Evolutionary conservation across 2,888 invertebrate genomes (phyloP).

Genomic region (Parelbella ahira): DNA sequence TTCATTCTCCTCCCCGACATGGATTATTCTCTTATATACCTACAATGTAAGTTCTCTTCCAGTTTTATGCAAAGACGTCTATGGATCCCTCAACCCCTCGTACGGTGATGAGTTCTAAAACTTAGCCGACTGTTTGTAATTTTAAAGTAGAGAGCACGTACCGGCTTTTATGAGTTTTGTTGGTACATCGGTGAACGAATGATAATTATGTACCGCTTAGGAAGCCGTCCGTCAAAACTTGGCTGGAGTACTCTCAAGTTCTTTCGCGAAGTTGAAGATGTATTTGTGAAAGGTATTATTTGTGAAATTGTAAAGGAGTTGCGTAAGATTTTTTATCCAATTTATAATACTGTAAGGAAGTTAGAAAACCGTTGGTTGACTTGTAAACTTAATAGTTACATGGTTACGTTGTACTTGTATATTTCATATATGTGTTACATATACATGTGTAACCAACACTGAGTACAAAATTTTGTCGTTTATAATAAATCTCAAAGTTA

Average conservation of each 20-base stretch:
- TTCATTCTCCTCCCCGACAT: too few species aligned
- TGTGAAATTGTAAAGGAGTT: too few species aligned
- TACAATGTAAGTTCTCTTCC: background rate
- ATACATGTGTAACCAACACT: too few species aligned
- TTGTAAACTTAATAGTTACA: too few species aligned
- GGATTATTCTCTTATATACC: too few species aligned
- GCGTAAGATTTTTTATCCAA: too few species aligned
- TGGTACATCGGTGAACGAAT: slow-evolving; percentile 41
- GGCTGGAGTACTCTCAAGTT: slow-evolving; percentile 4
- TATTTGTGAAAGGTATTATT: background rate
- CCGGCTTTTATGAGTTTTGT: slow-evolving; percentile 69
- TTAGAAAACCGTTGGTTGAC: too few species aligned
- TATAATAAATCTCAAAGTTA: too few species aligned
- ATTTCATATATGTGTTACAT: too few species aligned
- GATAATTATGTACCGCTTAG: slow-evolving; percentile 39
- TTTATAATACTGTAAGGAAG: too few species aligned
- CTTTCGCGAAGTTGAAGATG: background rate
- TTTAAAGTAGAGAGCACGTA: slow-evolving; percentile 70
- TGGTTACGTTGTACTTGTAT: too few species aligned
- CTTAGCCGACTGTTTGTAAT: slow-evolving; percentile 75
- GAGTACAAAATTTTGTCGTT: too few species aligned
- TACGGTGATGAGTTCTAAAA: slow-evolving; percentile 65
- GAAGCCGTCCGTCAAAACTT: slow-evolving; percentile 26
- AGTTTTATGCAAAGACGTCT: background rate
- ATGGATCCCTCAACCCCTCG: slow-evolving; percentile 5